A percentile compares a stretch with the other conserved stretches of the same genome.
These are phyloP conservation scores for Gymnobelideus leadbeateri DNA, from an alignment of 2,113 vertebrate species.

Conservation along the genomic window DNA sequence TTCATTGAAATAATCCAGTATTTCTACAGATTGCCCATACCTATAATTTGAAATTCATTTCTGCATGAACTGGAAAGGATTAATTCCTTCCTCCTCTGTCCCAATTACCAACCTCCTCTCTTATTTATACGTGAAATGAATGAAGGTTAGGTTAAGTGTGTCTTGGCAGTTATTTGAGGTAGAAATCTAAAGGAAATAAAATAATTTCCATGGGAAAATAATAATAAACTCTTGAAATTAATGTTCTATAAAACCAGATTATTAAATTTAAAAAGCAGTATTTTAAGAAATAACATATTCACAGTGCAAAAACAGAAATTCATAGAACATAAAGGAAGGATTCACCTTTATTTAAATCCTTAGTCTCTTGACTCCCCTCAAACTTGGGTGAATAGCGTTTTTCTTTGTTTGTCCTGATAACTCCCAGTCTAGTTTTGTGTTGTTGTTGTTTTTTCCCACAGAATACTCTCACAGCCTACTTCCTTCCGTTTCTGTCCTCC, in stretches of 20 bases:
- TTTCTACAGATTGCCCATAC: background rate
- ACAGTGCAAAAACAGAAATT: constrained; percentile 27
- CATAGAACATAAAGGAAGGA: background rate
- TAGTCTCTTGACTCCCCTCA: background rate
- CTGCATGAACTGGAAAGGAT: constrained; percentile 2
- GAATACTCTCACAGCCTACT: constrained; percentile 22
- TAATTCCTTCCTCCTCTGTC: constrained; percentile 17
- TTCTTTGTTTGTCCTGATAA: constrained; percentile 14
- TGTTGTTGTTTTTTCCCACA: constrained; percentile 15
- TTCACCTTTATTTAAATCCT: background rate
- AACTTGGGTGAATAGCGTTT: background rate
- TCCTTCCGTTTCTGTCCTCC: background rate
- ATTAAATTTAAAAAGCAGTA: background rate
- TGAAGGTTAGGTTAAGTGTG: background rate
- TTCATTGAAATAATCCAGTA: background rate
- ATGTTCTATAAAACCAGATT: constrained; percentile 29
- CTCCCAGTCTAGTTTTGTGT: background rate
- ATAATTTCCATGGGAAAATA: constrained; percentile 10
- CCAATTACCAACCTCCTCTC: background rate
- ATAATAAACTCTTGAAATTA: background rate
- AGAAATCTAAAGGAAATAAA: constrained; percentile 25
- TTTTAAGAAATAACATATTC: background rate
- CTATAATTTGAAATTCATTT: background rate
- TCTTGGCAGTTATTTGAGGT: constrained; percentile 14
- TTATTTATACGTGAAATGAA: background rate